Evolutionary conservation across 2,888 invertebrate genomes (phyloP).

Genomic region (Ischnura elegans): DNA sequence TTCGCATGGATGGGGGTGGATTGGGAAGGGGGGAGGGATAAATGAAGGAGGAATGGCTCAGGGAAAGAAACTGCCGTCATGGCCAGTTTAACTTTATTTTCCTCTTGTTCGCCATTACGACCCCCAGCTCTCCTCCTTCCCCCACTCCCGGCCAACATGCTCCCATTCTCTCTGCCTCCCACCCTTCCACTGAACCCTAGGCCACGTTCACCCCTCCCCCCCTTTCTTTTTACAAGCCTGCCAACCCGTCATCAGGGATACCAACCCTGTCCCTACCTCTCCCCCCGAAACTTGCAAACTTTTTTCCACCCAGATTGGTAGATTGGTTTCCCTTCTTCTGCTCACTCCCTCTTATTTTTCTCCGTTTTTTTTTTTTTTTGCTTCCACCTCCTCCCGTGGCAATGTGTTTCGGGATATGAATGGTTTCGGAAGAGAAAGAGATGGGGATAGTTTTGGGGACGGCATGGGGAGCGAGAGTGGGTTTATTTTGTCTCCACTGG

Average conservation of each 20-base stretch:
- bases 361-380: not conserved
- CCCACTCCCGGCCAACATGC: not conserved
- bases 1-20: not conserved
- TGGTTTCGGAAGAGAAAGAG: slow-evolving; percentile 3
- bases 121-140: not conserved
- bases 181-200: not conserved
- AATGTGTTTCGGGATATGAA: slow-evolving; percentile 21
- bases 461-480: not conserved
- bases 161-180: not conserved
- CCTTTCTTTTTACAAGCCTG: not conserved
- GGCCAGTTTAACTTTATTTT: slow-evolving; percentile 63
- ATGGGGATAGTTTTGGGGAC: slow-evolving; percentile 2
- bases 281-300: slow-evolving; percentile 17
- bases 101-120: slow-evolving; percentile 24
- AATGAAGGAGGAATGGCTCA: slow-evolving; percentile 47
- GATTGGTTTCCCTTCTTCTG: slow-evolving; percentile 24
- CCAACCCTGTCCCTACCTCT: not conserved
- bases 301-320: slow-evolving; percentile 39
- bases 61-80: slow-evolving; percentile 64
- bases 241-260: not conserved
- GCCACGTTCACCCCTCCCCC: not conserved
- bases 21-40: not conserved
- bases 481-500: not conserved
- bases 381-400: not conserved
- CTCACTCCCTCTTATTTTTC: no score